Base-by-base conservation (phyloP, 2,888 invertebrate genomes). In the Fragum fragum region DNA sequence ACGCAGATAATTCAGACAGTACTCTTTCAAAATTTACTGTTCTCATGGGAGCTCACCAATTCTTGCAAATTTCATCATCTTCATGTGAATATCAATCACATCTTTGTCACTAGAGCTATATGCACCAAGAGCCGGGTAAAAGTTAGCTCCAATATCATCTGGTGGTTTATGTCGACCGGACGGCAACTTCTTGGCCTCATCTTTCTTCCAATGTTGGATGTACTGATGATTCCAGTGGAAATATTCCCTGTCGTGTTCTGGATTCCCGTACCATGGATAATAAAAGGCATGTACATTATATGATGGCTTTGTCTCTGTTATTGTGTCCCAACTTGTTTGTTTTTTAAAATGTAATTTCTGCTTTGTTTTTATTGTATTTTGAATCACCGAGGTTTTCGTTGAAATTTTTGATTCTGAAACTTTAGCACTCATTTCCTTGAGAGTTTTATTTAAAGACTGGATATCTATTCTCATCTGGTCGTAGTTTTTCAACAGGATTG, bases 1-100 rank as follows among this genome's bases (percentile, higher is more conserved):
- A n/a, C n/a, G n/a, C n/a, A n/a, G n/a, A n/a, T n/a, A n/a, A n/a
- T n/a, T n/a, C n/a, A n/a, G n/a, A n/a, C n/a, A n/a, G n/a, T n/a
- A n/a, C n/a, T n/a, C n/a, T n/a, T n/a, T n/a, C n/a, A n/a, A n/a
- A n/a, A n/a, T n/a, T n/a, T n/a, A n/a, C n/a, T n/a, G n/a, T n/a
- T n/a, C n/a, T n/a, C n/a, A n/a, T n/a, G n/a, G n/a, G n/a, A 36
- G 47, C 47, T n/a, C 47, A 95, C 94, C 95, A 81, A 96, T 95
- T 71, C 96, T 96, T 68, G 96, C 95, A 61, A 95, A 95, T 66
- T 95, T 94, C 18, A 96, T 95, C 92, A 96, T 96, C 85, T 95
- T 94, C 95, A 96, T 96, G 87, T 96, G 96, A 72, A 95, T 93
- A 29, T 95, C 94, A 47, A 96, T 94, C 47, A 96, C 94, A 72